Conservation (phyloP, 2,113 vertebrate genomes). For the Prolemur simus region DNA sequence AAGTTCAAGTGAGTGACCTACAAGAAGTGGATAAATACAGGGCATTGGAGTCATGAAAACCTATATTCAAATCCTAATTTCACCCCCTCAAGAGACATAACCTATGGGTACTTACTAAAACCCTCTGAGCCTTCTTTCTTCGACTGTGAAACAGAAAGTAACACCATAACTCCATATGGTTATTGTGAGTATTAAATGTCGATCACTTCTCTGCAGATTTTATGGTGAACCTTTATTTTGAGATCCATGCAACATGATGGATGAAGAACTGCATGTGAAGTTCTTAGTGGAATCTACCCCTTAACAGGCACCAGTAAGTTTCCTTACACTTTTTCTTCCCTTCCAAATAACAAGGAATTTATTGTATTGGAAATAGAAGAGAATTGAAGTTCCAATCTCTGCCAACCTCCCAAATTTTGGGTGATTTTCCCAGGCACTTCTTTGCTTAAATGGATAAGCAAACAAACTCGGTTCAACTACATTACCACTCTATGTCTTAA, state of each 20-base stretch:
- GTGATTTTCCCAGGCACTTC: background rate
- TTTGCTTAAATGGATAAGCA: background rate
- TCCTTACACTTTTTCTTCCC: background rate
- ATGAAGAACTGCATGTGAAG: background rate
- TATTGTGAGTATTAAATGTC: background rate
- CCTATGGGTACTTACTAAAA: background rate
- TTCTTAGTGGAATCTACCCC: background rate
- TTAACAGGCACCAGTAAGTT: background rate
- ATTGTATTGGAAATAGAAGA: background rate
- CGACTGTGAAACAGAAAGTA: background rate
- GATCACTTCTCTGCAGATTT: background rate
- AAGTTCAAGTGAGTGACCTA: background rate
- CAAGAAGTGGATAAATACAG: background rate
- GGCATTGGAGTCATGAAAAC: background rate
- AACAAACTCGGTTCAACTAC: slow-evolving; percentile 4
- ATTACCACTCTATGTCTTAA: slow-evolving; percentile 1
- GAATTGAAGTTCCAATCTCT: background rate
- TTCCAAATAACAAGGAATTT: background rate
- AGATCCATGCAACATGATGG: background rate
- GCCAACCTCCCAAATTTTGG: background rate
- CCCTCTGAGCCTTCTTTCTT: background rate
- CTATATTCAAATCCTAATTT: background rate
- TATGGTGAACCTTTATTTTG: background rate
- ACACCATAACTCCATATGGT: background rate
- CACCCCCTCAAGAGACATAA: background rate